Base-by-base conservation (phyloP, 2,797 vertebrate species). In the Acanthornis magna region DNA sequence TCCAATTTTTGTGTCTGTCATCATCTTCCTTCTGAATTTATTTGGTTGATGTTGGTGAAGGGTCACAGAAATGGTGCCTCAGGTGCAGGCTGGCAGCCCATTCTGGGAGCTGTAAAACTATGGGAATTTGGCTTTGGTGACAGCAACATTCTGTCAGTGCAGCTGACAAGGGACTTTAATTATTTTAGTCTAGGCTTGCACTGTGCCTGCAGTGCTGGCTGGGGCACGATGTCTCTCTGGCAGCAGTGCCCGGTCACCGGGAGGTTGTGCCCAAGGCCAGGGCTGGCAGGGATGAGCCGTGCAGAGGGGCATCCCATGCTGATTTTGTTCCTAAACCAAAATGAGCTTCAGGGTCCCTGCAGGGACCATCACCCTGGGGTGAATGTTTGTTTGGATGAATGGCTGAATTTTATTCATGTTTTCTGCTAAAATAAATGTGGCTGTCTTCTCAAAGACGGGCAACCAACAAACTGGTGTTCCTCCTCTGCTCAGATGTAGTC, bases 161-260 rank as follows among this genome's bases (percentile, higher is more conserved):
- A 42, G 45, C 58, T 88, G 90, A 91, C 29, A 40, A 68, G 53
- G 23, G 72, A 66, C 13, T 50, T 78, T n/a, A 71, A 86, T 89
- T 77, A 27, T 88, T 89, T 89, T 4, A 36, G 53, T 34, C 19
- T 19, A 21, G 62, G 54, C 67, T 85, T 65, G 86, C 45, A 5
- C 0, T 51, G 61, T 11, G 54, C 6, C 34, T 4, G 14, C 19
- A 32, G 38, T 1, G 68, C 68, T 72, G 45, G 54, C 55, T 60
- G 0, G 3, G 83, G 50, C 57, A 27, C 4, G 12, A 3, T 55
- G 58, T 53, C 48, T 80, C 70, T 50, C 60, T 85, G 93, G 57
- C 91, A 77, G 75, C 4, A 0, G 32, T 2, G 13, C 55, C 1
- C 4, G 10, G 20, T 36, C 83, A 32, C 34, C 0, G 0, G 2